Conservation (phyloP, 2,797 vertebrate genomes). For the Enteromius thamalakanensis region DNA sequence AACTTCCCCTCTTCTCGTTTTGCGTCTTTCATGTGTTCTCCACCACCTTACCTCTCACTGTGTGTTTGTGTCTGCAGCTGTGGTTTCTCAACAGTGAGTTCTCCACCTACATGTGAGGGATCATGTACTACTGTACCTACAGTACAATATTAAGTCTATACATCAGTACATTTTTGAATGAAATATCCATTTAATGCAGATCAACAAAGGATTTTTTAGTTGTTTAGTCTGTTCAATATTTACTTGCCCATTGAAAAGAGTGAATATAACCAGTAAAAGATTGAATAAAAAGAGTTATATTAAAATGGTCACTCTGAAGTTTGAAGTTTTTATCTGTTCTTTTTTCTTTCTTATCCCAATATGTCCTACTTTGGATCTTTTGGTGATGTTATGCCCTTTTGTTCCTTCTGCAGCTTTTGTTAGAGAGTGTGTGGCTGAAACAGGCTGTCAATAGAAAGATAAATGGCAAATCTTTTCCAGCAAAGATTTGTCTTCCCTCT, state of each 20-base stretch:
- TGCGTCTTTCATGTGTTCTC: conserved; percentile 17
- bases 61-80: neutral
- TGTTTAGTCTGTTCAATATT: neutral
- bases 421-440: conserved; percentile 33
- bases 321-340: neutral
- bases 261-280: neutral
- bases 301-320: neutral
- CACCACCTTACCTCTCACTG: neutral
- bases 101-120: neutral
- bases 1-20: conserved; percentile 42
- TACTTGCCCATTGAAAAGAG: neutral
- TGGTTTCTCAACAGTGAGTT: neutral
- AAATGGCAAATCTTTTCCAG: conserved; percentile 47
- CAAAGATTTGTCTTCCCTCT: conserved; percentile 37
- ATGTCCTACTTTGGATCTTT: conserved; percentile 28
- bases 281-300: neutral
- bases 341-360: conserved; percentile 6
- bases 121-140: neutral
- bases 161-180: neutral
- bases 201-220: neutral
- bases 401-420: conserved; percentile 29
- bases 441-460: conserved; percentile 48
- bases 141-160: neutral
- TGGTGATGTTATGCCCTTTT: conserved; percentile 29
- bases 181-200: neutral